These are phyloP conservation scores for Corythornis vintsioides DNA, from an alignment of 2,113 vertebrate genomes.

Conservation along the genomic window DNA sequence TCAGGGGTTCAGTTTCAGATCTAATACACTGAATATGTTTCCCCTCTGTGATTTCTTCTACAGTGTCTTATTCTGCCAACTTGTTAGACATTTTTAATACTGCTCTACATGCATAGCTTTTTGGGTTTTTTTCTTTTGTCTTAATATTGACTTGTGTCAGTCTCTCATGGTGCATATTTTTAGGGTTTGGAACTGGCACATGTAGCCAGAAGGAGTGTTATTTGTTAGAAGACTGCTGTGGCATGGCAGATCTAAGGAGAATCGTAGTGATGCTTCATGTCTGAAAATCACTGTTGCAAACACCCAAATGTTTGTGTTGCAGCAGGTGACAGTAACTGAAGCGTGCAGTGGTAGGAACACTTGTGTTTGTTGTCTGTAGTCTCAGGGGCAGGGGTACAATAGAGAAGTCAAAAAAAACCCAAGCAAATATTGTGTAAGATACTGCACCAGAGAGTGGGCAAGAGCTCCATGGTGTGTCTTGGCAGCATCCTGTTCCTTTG, in stretches of 20 bases:
- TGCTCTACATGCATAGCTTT: not conserved
- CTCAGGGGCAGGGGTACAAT: not conserved
- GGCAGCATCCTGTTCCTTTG: not conserved
- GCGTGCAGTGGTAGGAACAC: accelerated
- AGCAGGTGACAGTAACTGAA: not conserved
- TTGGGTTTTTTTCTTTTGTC: not conserved
- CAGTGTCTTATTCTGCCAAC: not conserved
- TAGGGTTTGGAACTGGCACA: not conserved
- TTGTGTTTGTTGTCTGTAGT: not conserved
- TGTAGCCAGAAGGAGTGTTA: not conserved
- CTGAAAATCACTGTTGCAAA: not conserved
- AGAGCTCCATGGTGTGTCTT: accelerated
- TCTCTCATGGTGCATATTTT: not conserved
- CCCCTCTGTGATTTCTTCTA: not conserved
- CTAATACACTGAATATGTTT: not conserved
- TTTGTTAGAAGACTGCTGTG: not conserved
- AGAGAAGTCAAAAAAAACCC: not conserved
- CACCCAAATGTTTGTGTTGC: not conserved
- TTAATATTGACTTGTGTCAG: not conserved
- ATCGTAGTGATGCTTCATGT: not conserved
- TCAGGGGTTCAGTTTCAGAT: not conserved
- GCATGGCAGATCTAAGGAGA: not conserved
- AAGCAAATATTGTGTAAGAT: not conserved
- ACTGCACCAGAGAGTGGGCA: not conserved
- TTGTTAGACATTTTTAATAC: not conserved